These are phyloP conservation scores for Sylvia atricapilla DNA, from an alignment of 2,113 vertebrate species.

Conservation along the genomic window DNA sequence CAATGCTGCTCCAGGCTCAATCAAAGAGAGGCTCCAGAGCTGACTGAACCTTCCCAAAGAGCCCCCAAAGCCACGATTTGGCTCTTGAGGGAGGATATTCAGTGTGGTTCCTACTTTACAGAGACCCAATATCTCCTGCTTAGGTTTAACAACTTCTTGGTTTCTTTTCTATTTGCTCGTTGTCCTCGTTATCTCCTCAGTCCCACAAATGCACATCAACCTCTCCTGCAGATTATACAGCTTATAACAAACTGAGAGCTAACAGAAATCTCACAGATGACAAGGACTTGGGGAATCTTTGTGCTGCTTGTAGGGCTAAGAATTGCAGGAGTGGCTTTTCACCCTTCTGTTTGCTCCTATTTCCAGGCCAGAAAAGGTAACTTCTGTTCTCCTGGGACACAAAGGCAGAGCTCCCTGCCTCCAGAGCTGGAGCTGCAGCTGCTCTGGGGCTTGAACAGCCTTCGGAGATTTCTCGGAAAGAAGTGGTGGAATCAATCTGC, in stretches of 20 bases:
- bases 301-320: not conserved
- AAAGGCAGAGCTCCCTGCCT: not conserved
- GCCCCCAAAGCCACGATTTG: not conserved
- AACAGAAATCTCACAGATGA: not conserved
- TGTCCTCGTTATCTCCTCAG: not conserved
- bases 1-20: not conserved
- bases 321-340: not conserved
- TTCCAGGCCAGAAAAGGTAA: not conserved
- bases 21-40: not conserved
- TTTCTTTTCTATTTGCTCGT: not conserved
- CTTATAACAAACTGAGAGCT: not conserved
- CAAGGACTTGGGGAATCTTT: not conserved
- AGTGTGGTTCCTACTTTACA: not conserved
- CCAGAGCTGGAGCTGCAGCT: not conserved
- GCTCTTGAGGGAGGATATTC: not conserved
- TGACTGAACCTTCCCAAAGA: not conserved
- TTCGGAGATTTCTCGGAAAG: slow-evolving; percentile 55
- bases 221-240: not conserved
- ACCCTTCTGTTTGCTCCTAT: not conserved
- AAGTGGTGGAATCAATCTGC: slow-evolving; percentile 30
- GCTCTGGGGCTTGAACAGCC: not conserved
- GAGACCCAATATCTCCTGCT: not conserved
- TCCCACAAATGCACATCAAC: not conserved
- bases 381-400: not conserved
- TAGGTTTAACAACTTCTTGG: not conserved